Conservation (phyloP, 2,797 vertebrate genomes). For the Fistularia tabacaria region DNA sequence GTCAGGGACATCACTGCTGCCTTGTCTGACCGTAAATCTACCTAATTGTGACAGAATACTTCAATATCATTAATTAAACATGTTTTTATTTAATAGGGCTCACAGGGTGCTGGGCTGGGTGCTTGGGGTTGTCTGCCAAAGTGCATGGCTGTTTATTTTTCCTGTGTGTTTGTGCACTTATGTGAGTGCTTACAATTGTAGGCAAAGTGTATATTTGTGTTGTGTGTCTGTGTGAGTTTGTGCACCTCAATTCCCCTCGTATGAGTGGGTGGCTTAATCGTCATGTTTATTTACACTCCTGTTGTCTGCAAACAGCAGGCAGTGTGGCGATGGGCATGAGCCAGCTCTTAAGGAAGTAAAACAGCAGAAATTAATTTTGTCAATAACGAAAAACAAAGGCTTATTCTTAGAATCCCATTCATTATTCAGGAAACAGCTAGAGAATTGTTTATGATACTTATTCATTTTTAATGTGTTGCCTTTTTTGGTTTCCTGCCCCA, state of each 20-base stretch:
- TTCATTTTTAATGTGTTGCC: constrained; percentile 56
- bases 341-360: constrained; percentile 62
- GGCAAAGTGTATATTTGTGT: constrained; percentile 19
- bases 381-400: constrained; percentile 63
- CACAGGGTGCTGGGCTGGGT: constrained; percentile 68
- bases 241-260: constrained; percentile 41
- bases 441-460: constrained; percentile 49
- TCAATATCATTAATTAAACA: constrained; percentile 98
- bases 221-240: constrained; percentile 19
- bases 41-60: constrained; percentile 97
- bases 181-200: constrained; percentile 18
- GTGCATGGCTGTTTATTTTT: constrained; percentile 42
- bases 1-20: constrained; percentile 92
- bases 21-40: constrained; percentile 97
- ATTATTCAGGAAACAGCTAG: constrained; percentile 52
- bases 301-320: constrained; percentile 67
- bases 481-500: constrained; percentile 49
- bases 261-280: constrained; percentile 65
- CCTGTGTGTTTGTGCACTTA: constrained; percentile 4
- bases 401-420: constrained; percentile 63
- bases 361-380: constrained; percentile 64
- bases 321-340: constrained; percentile 45
- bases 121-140: constrained; percentile 55
- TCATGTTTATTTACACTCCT: constrained; percentile 68
- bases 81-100: constrained; percentile 92